Base-by-base conservation (phyloP, 2,888 invertebrate genomes). In the Epirrhoe tristata region DNA sequence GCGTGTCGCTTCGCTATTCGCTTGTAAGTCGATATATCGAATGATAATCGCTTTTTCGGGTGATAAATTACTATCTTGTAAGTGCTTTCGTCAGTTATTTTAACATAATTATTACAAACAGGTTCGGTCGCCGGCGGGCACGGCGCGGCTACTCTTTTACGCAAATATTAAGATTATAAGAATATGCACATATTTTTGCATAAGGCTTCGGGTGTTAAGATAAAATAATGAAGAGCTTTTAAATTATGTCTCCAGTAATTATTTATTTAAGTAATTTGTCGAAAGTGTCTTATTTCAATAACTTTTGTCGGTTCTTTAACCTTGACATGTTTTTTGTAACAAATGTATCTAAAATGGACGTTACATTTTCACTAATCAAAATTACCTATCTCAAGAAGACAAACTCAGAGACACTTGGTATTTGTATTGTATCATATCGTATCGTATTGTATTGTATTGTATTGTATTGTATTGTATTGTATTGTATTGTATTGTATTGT, bases 11-110 rank as follows among this genome's bases (percentile, higher is more conserved):
- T 70, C 77, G 70, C 73, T 75, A 75, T 75, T 75, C 73, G 76
- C 77, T 79, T 77, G 72, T 78, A 77, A 81, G 81, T 80, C 77
- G 77, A 77, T 76, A 74, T 81, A 77, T 80, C 74, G 73, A 73
- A 78, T 78, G 77, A 81, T 84, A 82, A 86, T 82, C 82, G 77
- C 34, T 65, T 73, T 74, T 76, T 79, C 73, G 74, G 73, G 72
- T 71, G 80, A 83, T 84, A 79, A 82, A 80, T 82, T 79, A 79
- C 72, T 66, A 64, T 66, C 71, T 74, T 71, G 53, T 65, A 63
- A 69, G 69, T 64, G 67, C 64, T 74, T 70, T 72, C 69, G 67
- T 70, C 70, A 58, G 67, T 63, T 70, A 65, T 67, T 70, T 72
- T 67, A 63, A 63, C 59, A 67, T 72, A 68, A 66, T 66, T 66